phyloP scores from a whole-genome alignment of 2,113 vertebrate species.

The Phyllostomus hastatus region DNA sequence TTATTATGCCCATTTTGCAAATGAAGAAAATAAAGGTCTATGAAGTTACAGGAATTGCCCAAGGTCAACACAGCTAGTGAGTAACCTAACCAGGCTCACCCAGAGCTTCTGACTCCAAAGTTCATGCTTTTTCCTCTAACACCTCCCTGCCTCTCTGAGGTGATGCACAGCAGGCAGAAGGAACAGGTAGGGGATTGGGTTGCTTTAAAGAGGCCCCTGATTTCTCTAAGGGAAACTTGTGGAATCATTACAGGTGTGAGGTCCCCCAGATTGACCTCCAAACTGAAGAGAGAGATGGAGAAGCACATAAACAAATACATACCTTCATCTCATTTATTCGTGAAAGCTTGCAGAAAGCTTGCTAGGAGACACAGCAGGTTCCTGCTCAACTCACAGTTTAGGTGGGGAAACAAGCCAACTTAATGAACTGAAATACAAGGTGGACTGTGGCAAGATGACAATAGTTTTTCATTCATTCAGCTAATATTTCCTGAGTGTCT shows the following conservation, averaged over 20 bases:
- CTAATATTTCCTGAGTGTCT: not conserved
- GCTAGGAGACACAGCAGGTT: not conserved
- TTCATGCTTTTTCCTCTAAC: not conserved
- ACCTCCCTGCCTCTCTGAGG: not conserved
- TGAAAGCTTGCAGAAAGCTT: not conserved
- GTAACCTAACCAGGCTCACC: not conserved
- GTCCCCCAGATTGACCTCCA: not conserved
- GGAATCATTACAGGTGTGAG: not conserved
- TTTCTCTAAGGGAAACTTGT: not conserved
- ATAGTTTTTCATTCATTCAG: not conserved
- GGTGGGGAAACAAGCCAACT: not conserved
- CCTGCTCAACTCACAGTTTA: not conserved
- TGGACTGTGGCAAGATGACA: not conserved
- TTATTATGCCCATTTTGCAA: not conserved
- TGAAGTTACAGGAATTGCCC: not conserved
- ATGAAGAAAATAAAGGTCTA: not conserved
- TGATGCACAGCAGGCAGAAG: not conserved
- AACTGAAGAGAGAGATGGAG: not conserved
- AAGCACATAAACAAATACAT: not conserved
- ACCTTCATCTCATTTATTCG: not conserved
- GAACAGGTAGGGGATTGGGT: not conserved
- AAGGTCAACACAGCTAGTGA: not conserved
- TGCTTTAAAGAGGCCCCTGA: not conserved
- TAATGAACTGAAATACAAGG: not conserved
- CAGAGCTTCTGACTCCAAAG: not conserved